Conservation (phyloP, 1,140 invertebrate species). For the Neodiprion fabricii region DNA sequence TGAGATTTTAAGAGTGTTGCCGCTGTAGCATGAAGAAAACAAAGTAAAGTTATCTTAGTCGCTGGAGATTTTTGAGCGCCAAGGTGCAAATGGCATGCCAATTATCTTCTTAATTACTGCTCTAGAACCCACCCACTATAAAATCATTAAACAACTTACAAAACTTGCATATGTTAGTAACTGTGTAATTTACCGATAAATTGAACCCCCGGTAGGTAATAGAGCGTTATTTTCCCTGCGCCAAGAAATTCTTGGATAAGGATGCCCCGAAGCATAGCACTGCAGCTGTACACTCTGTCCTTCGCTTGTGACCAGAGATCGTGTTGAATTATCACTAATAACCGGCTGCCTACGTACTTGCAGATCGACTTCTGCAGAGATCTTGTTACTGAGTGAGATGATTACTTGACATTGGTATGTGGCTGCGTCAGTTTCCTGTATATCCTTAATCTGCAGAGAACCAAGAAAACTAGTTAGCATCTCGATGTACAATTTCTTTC, state of each 20-base stretch:
- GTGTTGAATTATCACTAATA: slow-evolving; percentile 91
- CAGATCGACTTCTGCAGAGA: slow-evolving; percentile 83
- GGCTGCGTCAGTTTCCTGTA: slow-evolving; percentile 92
- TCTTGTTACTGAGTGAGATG: slow-evolving; percentile 77
- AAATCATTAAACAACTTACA: too few species aligned
- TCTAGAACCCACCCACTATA: too few species aligned
- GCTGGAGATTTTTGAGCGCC: background rate
- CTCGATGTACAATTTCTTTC: slow-evolving; percentile 12
- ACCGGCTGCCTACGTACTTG: slow-evolving; percentile 86
- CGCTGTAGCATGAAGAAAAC: slow-evolving; percentile 63
- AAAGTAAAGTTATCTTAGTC: background rate
- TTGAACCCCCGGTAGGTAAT: slow-evolving; percentile 85
- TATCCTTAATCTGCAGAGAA: slow-evolving; percentile 82
- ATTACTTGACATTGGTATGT: slow-evolving; percentile 87
- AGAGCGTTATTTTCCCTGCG: slow-evolving; percentile 92
- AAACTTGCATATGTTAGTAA: slow-evolving; percentile 5
- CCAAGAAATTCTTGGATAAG: slow-evolving; percentile 86
- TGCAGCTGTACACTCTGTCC: slow-evolving; percentile 80
- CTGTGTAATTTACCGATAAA: slow-evolving; percentile 63
- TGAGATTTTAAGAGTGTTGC: slow-evolving; percentile 84
- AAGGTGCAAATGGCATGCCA: too few species aligned
- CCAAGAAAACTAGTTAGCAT: slow-evolving; percentile 29
- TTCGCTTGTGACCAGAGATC: slow-evolving; percentile 84
- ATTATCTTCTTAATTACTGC: too few species aligned
- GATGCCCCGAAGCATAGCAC: slow-evolving; percentile 87